Evolutionary conservation across 2,113 vertebrate genomes (phyloP).

Genomic region (Mustela lutreola): DNA sequence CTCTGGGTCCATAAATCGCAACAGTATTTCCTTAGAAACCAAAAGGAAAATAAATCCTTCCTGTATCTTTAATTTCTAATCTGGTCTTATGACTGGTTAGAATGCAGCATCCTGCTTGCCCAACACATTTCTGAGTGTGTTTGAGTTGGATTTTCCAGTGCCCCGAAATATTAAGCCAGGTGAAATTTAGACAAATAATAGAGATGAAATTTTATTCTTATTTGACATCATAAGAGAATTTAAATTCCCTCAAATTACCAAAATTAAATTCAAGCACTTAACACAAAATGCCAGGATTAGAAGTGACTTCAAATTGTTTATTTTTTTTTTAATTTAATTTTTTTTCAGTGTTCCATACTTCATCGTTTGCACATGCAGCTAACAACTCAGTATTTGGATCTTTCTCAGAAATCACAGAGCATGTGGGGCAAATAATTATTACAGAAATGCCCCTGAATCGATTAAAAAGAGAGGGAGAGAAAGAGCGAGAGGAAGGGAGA

Average conservation of each 20-base stretch:
- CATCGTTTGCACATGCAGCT: not conserved
- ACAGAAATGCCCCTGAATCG: not conserved
- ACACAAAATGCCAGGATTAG: not conserved
- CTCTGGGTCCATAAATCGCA: not conserved
- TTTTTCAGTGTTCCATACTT: too few species aligned
- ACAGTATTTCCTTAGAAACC: conserved; percentile 12
- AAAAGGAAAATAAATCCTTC: not conserved
- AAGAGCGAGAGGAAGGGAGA: too few species aligned
- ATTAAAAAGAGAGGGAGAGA: not conserved
- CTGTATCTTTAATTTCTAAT: not conserved
- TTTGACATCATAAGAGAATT: not conserved
- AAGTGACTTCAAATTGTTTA: not conserved
- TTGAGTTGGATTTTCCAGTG: not conserved
- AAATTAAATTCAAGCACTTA: conserved; percentile 11
- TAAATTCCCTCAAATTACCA: not conserved
- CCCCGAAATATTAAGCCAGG: not conserved
- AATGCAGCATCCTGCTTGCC: not conserved
- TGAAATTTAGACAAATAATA: not conserved
- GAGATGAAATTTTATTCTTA: conserved; percentile 5
- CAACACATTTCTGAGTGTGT: not conserved
- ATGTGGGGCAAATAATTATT: not conserved
- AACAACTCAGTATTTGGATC: not conserved
- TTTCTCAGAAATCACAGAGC: not conserved
- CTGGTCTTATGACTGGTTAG: not conserved
- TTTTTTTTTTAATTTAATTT: not conserved